Base-by-base conservation (phyloP, 2,888 invertebrate genomes). In the Ennomos quercinarius region DNA sequence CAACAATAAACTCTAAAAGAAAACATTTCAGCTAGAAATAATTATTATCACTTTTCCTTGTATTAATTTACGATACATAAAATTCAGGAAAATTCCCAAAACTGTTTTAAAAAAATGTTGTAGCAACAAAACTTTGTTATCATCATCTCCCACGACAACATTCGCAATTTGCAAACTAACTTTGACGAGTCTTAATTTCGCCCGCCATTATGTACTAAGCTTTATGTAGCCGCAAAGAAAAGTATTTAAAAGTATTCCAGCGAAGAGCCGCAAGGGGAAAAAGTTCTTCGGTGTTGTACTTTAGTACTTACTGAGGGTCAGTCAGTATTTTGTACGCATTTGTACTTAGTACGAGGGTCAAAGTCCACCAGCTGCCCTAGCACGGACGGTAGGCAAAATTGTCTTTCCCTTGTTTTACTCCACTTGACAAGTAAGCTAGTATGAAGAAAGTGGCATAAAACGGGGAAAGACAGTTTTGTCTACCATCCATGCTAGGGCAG, bases 81-180 rank as follows among this genome's bases (percentile, higher is more conserved):
- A 27, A 27, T 27, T 27, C 8, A 12, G 6, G 35, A 37, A 51
- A 46, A 50, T 40, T 10, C 47, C 51, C 37, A 53, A 52, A 52
- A 47, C 39, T 44, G 39, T 44, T 48, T 43, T n/a, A 58, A 34
- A 36, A 58, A 54, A 53, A 48, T 43, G 46, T 48, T 39, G 54
- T 45, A 39, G 34, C 40, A 43, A 52, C 48, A 56, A 17, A 61
- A 61, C 47, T 56, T 55, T 40, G 55, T 55, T 61, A 60, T 50
- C 60, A 68, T 66, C 68, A 64, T 52, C 56, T 49, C 57, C 41
- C 55, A 66, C 69, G 68, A 74, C 73, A 72, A 73, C 76, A 71
- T 73, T 74, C 64, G 67, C 68, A 75, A 77, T 76, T 75, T 73
- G 73, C 72, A 71, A 74, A 66, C 73, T 70, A 67, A 77, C 71